These are phyloP conservation scores for Mirounga angustirostris DNA, from an alignment of 2,113 vertebrate species.

Conservation along the genomic window DNA sequence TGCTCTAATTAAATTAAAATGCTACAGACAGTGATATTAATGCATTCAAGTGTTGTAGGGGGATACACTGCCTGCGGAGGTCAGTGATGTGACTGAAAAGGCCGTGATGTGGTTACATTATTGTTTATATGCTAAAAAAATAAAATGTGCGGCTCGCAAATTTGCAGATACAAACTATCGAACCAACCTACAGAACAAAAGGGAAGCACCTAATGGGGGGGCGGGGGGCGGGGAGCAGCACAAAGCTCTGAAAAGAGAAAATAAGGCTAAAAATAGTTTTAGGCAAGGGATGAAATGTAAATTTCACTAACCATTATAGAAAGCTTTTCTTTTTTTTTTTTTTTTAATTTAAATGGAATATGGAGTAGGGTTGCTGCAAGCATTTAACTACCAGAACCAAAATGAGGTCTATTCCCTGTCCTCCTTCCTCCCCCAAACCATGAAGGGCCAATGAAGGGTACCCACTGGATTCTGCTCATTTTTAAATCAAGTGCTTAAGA, in stretches of 20 bases:
- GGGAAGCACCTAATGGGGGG: neutral
- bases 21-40: conserved; percentile 60
- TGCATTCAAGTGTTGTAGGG: conserved; percentile 40
- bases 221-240: neutral
- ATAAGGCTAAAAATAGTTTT: neutral
- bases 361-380: neutral
- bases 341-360: neutral
- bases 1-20: conserved; percentile 83
- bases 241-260: neutral
- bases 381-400: neutral
- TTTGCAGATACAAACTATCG: conserved; percentile 33
- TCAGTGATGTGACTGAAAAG: conserved; percentile 65
- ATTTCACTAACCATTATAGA: conserved; percentile 41
- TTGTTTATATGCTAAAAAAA: conserved; percentile 60
- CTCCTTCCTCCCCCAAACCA: neutral
- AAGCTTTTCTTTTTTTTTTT: neutral
- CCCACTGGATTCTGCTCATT: neutral
- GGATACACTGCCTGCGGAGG: neutral
- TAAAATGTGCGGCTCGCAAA: conserved; percentile 34
- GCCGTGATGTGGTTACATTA: neutral
- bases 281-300: neutral
- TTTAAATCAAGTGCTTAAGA: neutral
- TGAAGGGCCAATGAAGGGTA: neutral
- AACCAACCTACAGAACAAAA: conserved; percentile 31
- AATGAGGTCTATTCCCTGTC: neutral